Percentiles rank a stretch among this genome's conserved stretches.
These are phyloP conservation scores for Nothoprocta perdicaria DNA, from an alignment of 2,113 vertebrate genomes.

Conservation along the genomic window DNA sequence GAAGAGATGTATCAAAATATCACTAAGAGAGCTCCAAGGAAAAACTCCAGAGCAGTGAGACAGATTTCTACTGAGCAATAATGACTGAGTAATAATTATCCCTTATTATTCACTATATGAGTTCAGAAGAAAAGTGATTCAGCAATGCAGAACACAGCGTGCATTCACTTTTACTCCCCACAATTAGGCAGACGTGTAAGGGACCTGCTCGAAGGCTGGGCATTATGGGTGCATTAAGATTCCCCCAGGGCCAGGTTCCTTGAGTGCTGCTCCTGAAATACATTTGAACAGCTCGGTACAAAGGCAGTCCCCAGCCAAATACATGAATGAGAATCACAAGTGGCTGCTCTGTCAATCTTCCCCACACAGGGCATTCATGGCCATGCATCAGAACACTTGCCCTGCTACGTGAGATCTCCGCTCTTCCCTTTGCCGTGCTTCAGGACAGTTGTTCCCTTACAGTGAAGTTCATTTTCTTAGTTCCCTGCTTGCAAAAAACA, in stretches of 20 bases:
- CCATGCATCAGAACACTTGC: not conserved
- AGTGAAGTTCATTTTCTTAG: slow-evolving; percentile 1
- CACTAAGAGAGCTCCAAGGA: not conserved
- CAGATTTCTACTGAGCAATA: not conserved
- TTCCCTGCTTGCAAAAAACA: slow-evolving; percentile 4
- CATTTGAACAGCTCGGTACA: slow-evolving; percentile 43
- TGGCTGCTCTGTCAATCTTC: slow-evolving; percentile 41
- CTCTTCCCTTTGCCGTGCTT: not conserved
- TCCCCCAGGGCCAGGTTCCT: slow-evolving; percentile 47
- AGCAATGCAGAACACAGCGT: not conserved
- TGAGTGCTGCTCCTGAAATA: slow-evolving; percentile 32
- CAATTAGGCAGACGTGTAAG: not conserved
- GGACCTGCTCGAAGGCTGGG: slow-evolving; percentile 2
- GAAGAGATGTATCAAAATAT: not conserved
- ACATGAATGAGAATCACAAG: slow-evolving; percentile 46
- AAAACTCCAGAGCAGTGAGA: not conserved
- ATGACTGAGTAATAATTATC: not conserved
- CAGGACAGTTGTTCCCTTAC: not conserved
- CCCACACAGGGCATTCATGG: not conserved
- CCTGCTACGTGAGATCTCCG: not conserved
- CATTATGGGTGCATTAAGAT: slow-evolving; percentile 27
- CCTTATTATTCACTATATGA: not conserved
- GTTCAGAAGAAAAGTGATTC: not conserved
- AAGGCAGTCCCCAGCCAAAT: slow-evolving; percentile 32
- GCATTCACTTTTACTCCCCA: not conserved